Percentiles rank a stretch among this genome's conserved stretches.
phyloP scores from a whole-genome alignment of 2,113 vertebrate species.

The Archilochus colubris region DNA sequence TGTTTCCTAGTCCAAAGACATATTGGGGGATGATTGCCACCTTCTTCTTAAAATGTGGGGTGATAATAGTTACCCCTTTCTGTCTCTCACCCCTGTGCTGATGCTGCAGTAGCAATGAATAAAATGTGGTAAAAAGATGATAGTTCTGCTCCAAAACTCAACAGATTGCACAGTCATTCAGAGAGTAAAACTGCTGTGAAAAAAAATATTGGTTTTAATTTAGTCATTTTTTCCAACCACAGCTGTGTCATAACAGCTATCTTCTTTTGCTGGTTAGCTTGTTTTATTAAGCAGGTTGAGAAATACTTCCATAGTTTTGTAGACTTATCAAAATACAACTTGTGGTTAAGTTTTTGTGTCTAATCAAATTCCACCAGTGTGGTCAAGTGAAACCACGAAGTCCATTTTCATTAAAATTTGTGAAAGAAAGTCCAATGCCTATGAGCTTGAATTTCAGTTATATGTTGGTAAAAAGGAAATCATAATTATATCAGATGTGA shows the following conservation, averaged over 20 bases:
- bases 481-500: not conserved
- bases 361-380: not conserved
- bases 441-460: not conserved
- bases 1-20: not conserved
- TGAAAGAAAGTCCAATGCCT: not conserved
- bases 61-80: not conserved
- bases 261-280: not conserved
- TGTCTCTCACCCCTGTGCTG: not conserved
- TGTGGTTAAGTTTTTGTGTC: not conserved
- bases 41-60: not conserved
- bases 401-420: not conserved
- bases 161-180: not conserved
- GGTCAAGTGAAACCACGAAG: not conserved
- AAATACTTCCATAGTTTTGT: not conserved
- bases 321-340: not conserved
- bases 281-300: not conserved
- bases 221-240: not conserved
- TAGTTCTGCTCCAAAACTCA: not conserved
- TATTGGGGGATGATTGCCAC: not conserved
- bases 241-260: fast-evolving
- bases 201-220: not conserved
- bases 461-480: not conserved
- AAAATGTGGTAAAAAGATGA: not conserved
- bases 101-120: not conserved
- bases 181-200: not conserved